phyloP scores from a whole-genome alignment of 2,113 vertebrate genomes.

The Leuciscus idus region DNA sequence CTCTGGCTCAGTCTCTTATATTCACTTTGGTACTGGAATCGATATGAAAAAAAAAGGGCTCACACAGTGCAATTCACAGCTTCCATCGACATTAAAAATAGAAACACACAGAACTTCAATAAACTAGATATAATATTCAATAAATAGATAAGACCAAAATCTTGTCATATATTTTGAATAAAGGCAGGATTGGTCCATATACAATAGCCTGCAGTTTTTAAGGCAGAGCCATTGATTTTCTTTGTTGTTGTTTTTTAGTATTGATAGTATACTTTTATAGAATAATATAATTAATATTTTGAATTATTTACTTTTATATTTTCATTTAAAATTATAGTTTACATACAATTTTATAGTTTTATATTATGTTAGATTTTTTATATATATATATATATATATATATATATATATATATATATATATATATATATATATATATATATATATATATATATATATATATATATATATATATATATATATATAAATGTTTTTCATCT shows the following conservation, averaged over 20 bases:
- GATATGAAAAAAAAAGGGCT: background rate
- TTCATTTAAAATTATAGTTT: background rate
- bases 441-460: background rate
- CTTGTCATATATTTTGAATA: background rate
- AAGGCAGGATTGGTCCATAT: background rate
- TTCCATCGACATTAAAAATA: too few species aligned
- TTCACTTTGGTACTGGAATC: background rate
- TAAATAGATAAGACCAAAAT: background rate
- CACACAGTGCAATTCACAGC: background rate
- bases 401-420: background rate
- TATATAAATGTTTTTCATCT: background rate
- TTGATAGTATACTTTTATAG: background rate
- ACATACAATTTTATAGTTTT: too few species aligned
- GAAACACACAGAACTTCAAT: too few species aligned
- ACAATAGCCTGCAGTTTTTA: background rate
- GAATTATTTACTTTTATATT: background rate
- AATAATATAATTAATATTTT: too few species aligned
- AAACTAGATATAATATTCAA: too few species aligned
- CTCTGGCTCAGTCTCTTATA: background rate
- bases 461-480: background rate
- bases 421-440: background rate
- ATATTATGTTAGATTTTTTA: background rate
- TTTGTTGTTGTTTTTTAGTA: background rate
- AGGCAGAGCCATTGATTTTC: background rate
- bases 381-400: background rate